phyloP scores from a whole-genome alignment of 2,797 vertebrate species.

The Acanthornis magna region DNA sequence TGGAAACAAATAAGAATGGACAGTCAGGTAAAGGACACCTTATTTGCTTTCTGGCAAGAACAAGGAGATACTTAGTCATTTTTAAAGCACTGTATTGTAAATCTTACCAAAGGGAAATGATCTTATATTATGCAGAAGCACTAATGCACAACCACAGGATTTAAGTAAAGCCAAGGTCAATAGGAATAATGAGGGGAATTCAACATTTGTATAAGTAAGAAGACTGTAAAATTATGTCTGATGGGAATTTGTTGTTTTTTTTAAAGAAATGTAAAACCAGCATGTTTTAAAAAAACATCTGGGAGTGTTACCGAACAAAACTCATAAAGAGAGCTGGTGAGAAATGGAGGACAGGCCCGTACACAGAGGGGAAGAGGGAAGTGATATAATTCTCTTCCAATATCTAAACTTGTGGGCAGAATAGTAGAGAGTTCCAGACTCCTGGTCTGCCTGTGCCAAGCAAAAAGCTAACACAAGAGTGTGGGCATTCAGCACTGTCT shows the following conservation, averaged over 20 bases:
- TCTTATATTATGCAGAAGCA: conserved; percentile 55
- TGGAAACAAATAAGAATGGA: conserved; percentile 1
- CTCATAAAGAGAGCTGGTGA: not conserved
- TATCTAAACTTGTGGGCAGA: not conserved
- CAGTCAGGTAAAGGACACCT: conserved; percentile 40
- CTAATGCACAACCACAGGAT: conserved; percentile 50
- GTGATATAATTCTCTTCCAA: not conserved
- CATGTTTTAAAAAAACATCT: conserved; percentile 36
- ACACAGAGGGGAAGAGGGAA: not conserved
- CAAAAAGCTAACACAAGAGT: not conserved
- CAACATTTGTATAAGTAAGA: conserved; percentile 50
- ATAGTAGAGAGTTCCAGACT: not conserved
- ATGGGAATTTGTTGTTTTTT: conserved; percentile 53
- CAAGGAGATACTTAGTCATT: conserved; percentile 42
- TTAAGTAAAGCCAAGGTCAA: conserved; percentile 66
- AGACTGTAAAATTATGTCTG: conserved; percentile 52
- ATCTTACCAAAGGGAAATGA: conserved; percentile 44
- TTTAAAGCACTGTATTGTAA: conserved; percentile 32
- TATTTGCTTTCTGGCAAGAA: conserved; percentile 41
- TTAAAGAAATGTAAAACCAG: conserved; percentile 34
- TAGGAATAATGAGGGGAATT: conserved; percentile 58
- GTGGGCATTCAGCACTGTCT: not conserved
- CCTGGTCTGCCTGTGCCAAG: not conserved
- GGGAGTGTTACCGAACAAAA: conserved; percentile 1
- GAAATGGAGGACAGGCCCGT: not conserved